A percentile compares a stretch with the other conserved stretches of the same genome.
phyloP scores from a whole-genome alignment of 2,797 vertebrate genomes.

The Crocidura indochinensis region DNA sequence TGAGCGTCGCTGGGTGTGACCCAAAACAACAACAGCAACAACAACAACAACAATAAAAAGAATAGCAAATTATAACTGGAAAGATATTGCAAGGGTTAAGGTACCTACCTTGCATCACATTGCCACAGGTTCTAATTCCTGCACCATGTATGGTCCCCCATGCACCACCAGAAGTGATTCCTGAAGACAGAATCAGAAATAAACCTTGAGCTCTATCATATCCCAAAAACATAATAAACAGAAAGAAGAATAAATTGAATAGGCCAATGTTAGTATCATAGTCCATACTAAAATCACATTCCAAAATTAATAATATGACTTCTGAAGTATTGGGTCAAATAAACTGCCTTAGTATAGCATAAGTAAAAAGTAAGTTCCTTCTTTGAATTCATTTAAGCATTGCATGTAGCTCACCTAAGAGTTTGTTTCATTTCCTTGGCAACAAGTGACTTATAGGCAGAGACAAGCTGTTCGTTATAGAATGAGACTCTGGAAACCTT shows the following conservation, averaged over 20 bases:
- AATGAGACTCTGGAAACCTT: slow-evolving; percentile 32
- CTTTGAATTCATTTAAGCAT: slow-evolving; percentile 60
- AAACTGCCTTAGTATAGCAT: not conserved
- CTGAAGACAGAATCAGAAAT: too few relatives aligned
- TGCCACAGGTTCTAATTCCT: too few relatives aligned
- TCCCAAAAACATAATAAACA: too few relatives aligned
- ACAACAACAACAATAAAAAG: not conserved
- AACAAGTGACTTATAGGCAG: slow-evolving; percentile 46
- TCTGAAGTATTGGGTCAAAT: slow-evolving; percentile 58
- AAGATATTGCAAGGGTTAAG: too few relatives aligned
- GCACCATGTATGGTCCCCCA: too few relatives aligned
- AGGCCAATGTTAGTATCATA: not conserved
- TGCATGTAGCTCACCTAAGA: slow-evolving; percentile 57
- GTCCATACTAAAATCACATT: slow-evolving; percentile 42
- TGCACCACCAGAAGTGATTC: too few relatives aligned
- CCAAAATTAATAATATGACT: slow-evolving; percentile 52
- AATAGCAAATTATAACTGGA: not conserved
- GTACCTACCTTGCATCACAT: too few relatives aligned
- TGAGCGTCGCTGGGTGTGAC: too few relatives aligned
- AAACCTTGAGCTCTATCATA: too few relatives aligned
- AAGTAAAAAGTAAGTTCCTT: slow-evolving; percentile 10
- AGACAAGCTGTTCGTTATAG: slow-evolving; percentile 20
- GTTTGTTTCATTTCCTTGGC: slow-evolving; percentile 59
- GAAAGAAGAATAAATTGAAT: not conserved
- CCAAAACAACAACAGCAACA: too few relatives aligned